phyloP scores from a whole-genome alignment of 2,797 vertebrate species.

The Mareca strepera region DNA sequence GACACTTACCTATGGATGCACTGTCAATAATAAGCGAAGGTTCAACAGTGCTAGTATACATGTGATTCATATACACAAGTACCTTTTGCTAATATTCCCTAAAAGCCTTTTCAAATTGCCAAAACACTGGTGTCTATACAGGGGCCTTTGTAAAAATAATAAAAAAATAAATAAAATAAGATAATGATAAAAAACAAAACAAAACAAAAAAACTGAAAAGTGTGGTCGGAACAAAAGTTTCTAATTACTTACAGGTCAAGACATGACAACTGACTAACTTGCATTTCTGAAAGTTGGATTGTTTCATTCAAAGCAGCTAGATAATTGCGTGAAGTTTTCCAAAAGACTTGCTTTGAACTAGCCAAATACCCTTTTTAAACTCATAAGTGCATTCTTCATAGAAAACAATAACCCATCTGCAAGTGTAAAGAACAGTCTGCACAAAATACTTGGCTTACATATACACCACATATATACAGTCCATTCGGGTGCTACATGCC shows the following conservation, averaged over 20 bases:
- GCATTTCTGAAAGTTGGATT: not conserved
- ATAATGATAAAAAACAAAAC: too few species aligned
- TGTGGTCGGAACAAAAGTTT: not conserved
- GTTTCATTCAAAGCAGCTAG: not conserved
- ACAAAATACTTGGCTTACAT: not conserved
- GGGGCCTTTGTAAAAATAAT: not conserved
- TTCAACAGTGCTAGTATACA: not conserved
- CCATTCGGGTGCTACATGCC: not conserved
- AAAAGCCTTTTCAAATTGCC: not conserved
- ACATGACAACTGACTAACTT: not conserved
- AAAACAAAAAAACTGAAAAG: not conserved
- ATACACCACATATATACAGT: not conserved
- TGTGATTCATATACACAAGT: rapidly evolving
- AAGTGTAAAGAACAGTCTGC: not conserved
- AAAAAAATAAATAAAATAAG: not conserved
- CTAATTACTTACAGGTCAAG: not conserved
- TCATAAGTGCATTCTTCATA: not conserved
- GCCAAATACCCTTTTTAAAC: not conserved
- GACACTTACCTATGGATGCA: not conserved
- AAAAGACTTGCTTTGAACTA: not conserved
- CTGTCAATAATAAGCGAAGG: not conserved
- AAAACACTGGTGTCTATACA: not conserved
- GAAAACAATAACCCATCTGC: not conserved
- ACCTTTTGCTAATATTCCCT: not conserved
- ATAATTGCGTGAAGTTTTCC: constrained; percentile 12